phyloP scores from a whole-genome alignment of 1,140 invertebrate genomes.

The Mycetomoellerius zeteki region DNA sequence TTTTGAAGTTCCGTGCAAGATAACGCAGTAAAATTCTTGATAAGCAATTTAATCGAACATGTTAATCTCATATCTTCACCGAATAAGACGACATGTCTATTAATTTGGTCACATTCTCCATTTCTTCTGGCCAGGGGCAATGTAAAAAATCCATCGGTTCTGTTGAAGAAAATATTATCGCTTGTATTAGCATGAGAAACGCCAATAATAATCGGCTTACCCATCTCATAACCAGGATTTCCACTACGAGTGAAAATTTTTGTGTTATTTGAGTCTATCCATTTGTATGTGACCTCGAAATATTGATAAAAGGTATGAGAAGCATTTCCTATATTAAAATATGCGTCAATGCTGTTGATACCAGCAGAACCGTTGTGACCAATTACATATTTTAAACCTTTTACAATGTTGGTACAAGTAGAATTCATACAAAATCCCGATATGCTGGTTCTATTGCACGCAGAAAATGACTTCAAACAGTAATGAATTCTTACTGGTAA shows the following conservation, averaged over 20 bases:
- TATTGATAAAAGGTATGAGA: conserved; percentile 85
- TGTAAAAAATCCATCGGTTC: conserved; percentile 83
- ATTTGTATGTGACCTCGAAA: conserved; percentile 86
- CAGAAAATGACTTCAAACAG: conserved; percentile 82
- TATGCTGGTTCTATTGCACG: conserved; percentile 73
- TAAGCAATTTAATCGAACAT: conserved; percentile 81
- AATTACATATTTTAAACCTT: conserved; percentile 87
- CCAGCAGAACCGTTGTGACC: conserved; percentile 88
- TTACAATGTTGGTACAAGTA: conserved; percentile 84
- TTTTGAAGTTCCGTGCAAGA: conserved; percentile 86
- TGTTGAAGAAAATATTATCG: conserved; percentile 77
- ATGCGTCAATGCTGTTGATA: conserved; percentile 84
- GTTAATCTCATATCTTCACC: conserved; percentile 86
- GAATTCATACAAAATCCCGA: conserved; percentile 74
- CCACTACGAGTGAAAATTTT: conserved; percentile 88
- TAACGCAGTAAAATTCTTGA: conserved; percentile 81
- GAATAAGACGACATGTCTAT: conserved; percentile 85
- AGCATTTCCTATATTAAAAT: conserved; percentile 85
- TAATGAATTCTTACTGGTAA: conserved; percentile 82
- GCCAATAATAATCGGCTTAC: conserved; percentile 89
- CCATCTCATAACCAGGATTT: conserved; percentile 90
- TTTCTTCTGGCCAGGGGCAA: conserved; percentile 82
- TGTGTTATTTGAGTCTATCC: conserved; percentile 82
- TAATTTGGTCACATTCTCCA: conserved; percentile 83
- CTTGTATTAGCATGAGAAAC: conserved; percentile 77